A percentile compares a stretch with the other conserved stretches of the same genome.
These are phyloP conservation scores for Plagodis pulveraria DNA, from an alignment of 2,888 invertebrate genomes.

Conservation along the genomic window DNA sequence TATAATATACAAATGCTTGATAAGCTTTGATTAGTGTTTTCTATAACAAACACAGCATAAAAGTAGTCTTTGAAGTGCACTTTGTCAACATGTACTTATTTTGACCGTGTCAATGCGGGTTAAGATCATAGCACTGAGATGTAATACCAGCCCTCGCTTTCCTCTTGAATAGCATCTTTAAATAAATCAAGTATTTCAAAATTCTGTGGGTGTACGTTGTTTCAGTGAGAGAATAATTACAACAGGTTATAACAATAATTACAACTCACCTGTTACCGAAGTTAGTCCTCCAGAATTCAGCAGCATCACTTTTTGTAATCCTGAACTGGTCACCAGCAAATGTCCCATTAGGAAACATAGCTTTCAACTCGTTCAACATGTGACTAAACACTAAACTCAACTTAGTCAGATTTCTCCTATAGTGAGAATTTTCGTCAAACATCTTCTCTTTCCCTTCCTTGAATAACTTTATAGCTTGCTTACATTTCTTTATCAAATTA, in stretches of 20 bases:
- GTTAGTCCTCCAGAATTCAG: slow-evolving; percentile 98
- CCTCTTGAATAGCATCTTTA: no score
- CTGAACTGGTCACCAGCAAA: slow-evolving; percentile 99
- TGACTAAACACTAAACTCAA: slow-evolving; percentile 99
- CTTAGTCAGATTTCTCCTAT: slow-evolving; percentile 97
- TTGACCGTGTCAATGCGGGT: no score
- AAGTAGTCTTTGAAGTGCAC: no score
- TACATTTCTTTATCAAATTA: slow-evolving; percentile 99
- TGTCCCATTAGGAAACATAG: slow-evolving; percentile 97
- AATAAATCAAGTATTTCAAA: neutral
- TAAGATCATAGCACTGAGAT: no score
- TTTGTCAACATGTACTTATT: no score
- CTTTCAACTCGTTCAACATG: slow-evolving; percentile 99
- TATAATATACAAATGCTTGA: no score
- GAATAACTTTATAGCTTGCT: slow-evolving; percentile 98
- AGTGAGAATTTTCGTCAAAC: slow-evolving; percentile 97
- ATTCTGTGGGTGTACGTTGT: neutral
- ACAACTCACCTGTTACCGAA: slow-evolving; percentile 96
- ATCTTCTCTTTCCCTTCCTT: slow-evolving; percentile 99
- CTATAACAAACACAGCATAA: no score
- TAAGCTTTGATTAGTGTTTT: no score
- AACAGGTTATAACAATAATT: no score
- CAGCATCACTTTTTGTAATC: slow-evolving; percentile 99
- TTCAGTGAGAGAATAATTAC: neutral
- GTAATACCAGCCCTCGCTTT: no score